Conservation (phyloP, 2,797 vertebrate species). For the Alectoris magna region DNA sequence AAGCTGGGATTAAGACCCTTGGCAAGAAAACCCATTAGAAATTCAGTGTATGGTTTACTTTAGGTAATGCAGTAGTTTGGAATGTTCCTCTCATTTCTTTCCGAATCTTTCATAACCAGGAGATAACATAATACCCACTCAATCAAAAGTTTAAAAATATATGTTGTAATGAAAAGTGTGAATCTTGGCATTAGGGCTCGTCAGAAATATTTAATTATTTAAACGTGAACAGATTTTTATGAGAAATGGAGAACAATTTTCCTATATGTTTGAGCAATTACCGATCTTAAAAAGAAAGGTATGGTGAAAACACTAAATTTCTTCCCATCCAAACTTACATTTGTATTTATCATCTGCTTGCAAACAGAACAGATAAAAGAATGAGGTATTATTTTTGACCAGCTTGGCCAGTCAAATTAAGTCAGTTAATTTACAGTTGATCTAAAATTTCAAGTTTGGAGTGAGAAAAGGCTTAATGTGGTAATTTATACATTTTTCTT, state of each 20-base stretch:
- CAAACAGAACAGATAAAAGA: background rate
- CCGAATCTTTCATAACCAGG: background rate
- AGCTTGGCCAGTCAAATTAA: background rate
- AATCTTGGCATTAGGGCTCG: background rate
- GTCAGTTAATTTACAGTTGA: background rate
- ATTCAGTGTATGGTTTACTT: constrained; percentile 29
- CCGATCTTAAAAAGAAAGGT: background rate
- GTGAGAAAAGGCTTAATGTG: background rate
- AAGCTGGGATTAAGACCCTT: constrained; percentile 43
- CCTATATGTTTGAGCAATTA: background rate
- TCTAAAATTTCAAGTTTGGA: background rate
- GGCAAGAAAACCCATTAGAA: constrained; percentile 44
- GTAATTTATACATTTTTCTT: background rate
- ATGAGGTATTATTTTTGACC: background rate
- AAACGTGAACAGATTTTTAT: background rate
- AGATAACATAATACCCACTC: background rate
- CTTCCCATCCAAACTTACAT: background rate
- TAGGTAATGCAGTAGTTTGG: background rate
- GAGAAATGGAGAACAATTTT: background rate
- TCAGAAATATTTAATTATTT: constrained; percentile 10
- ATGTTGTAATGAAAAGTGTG: background rate
- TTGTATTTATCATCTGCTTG: background rate
- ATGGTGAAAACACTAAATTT: background rate
- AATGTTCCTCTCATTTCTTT: constrained; percentile 1
- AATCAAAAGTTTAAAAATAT: constrained; percentile 8